Conservation (phyloP, 2,797 vertebrate species). For the Pipistrellus nathusii region DNA sequence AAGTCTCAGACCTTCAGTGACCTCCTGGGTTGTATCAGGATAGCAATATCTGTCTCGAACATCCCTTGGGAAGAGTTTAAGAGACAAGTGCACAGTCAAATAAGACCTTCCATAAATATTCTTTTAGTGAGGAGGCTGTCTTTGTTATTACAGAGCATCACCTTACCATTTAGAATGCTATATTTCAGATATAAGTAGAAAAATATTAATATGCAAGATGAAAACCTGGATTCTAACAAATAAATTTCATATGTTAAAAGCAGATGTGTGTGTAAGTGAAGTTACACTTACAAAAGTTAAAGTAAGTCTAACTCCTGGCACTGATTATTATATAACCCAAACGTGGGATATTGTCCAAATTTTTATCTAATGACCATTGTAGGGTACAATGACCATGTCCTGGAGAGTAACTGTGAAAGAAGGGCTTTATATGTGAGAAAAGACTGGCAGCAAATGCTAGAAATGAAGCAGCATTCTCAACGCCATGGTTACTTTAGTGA, state of each 20-base stretch:
- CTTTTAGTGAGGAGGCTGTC: not conserved
- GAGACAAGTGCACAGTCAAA: not conserved
- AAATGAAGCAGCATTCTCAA: not conserved
- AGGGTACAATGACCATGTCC: not conserved
- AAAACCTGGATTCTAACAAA: slow-evolving; percentile 14
- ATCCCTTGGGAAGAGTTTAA: not conserved
- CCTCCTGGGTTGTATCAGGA: not conserved
- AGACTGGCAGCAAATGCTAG: not conserved
- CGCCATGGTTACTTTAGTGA: not conserved
- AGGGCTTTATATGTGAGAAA: not conserved
- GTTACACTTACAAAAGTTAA: not conserved
- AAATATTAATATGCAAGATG: slow-evolving; percentile 12
- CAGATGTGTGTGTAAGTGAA: not conserved
- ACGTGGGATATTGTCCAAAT: not conserved
- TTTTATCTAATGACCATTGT: not conserved
- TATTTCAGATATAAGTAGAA: not conserved
- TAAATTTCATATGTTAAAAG: not conserved
- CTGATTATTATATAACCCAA: slow-evolving; percentile 26
- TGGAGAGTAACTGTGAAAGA: not conserved
- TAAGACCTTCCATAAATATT: not conserved
- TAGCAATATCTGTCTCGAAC: not conserved
- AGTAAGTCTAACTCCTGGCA: not conserved
- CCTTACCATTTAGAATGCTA: not conserved
- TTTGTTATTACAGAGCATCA: not conserved
- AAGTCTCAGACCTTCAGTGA: not conserved